Percentiles rank a stretch among this genome's conserved stretches.
Conservation (phyloP, 2,797 vertebrate genomes). For the Coracias cyanogaster region DNA sequence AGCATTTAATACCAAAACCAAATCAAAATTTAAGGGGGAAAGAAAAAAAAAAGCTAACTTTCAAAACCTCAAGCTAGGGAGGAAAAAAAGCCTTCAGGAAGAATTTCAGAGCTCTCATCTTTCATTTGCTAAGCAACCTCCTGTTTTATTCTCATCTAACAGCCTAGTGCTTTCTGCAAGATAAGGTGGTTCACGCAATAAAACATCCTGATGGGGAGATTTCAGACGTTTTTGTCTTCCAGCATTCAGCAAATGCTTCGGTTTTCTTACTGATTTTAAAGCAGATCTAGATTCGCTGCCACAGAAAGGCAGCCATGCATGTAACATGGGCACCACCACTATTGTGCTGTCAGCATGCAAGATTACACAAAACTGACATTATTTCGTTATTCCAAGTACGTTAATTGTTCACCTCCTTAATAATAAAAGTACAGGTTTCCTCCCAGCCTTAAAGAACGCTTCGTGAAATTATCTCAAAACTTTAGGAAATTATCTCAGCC, state of each 20-base stretch:
- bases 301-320: conserved; percentile 16
- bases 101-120: not conserved
- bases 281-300: not conserved
- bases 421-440: not conserved
- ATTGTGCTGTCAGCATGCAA: not conserved
- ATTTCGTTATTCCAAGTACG: conserved; percentile 7
- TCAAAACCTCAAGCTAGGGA: not conserved
- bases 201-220: not conserved
- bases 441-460: not conserved
- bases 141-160: not conserved
- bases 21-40: not conserved
- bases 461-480: not conserved
- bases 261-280: conserved; percentile 10
- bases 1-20: not conserved
- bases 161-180: not conserved
- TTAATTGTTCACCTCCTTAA: conserved; percentile 31
- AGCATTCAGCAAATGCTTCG: not conserved
- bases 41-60: not conserved
- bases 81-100: not conserved
- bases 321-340: not conserved
- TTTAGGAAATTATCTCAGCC: not conserved
- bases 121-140: conserved; percentile 4
- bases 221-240: not conserved
- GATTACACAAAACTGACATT: not conserved
- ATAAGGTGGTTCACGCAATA: not conserved